Evolutionary conservation across 2,113 vertebrate genomes (phyloP).

Genomic region (Hippocampus comes): DNA sequence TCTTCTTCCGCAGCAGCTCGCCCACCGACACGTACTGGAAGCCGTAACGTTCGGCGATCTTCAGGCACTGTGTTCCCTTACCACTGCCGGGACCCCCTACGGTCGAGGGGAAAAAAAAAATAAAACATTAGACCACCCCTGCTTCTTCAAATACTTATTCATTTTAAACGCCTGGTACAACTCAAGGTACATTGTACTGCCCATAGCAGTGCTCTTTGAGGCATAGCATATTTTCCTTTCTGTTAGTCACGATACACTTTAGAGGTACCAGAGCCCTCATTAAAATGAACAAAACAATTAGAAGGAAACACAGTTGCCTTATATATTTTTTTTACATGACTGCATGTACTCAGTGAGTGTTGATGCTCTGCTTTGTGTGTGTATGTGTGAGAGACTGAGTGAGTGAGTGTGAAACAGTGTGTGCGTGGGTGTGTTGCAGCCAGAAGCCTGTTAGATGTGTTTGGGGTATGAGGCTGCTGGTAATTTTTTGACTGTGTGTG

Average conservation of each 20-base stretch:
- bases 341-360: conserved; percentile 5
- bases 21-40: conserved; percentile 97
- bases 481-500: conserved; percentile 1
- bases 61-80: conserved; percentile 96
- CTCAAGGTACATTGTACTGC: too few relatives aligned
- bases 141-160: too few relatives aligned
- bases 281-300: too few relatives aligned
- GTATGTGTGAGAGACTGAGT: conserved; percentile 25
- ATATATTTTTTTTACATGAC: too few relatives aligned
- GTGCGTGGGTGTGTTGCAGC: conserved; percentile 41
- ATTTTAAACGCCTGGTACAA: too few relatives aligned
- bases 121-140: too few relatives aligned
- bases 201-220: too few relatives aligned
- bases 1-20: conserved; percentile 91
- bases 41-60: conserved; percentile 93
- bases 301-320: too few relatives aligned
- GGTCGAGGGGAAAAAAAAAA: background rate
- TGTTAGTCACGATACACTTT: too few relatives aligned
- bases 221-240: too few relatives aligned
- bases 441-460: conserved; percentile 12
- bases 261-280: too few relatives aligned
- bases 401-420: conserved; percentile 48
- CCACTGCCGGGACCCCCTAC: conserved; percentile 96
- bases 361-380: conserved; percentile 44
- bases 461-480: conserved; percentile 9